phyloP scores from a whole-genome alignment of 2,797 vertebrate species.

The Poeciliopsis infans region DNA sequence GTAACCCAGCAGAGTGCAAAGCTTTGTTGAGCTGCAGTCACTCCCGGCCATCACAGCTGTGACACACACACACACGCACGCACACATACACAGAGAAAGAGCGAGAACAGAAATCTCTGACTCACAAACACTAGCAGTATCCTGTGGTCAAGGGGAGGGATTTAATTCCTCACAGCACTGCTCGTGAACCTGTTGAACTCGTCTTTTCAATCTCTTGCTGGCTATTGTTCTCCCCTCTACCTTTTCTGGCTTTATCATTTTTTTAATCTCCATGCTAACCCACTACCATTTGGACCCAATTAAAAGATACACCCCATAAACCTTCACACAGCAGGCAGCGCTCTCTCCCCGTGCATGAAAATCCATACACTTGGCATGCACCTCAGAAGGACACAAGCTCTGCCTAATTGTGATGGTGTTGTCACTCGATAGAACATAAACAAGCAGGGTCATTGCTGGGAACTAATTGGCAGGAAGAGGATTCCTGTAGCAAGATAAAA shows the following conservation, averaged over 20 bases:
- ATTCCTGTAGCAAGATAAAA: slow-evolving; percentile 71
- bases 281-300: slow-evolving; percentile 71
- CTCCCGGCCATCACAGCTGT: slow-evolving; percentile 81
- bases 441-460: slow-evolving; percentile 73
- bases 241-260: slow-evolving; percentile 54
- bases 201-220: slow-evolving; percentile 72
- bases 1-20: slow-evolving; percentile 76
- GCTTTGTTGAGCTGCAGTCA: slow-evolving; percentile 81
- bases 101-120: slow-evolving; percentile 74
- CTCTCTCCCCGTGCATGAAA: slow-evolving; percentile 63
- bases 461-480: slow-evolving; percentile 75
- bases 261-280: slow-evolving; percentile 52
- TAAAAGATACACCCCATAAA: slow-evolving; percentile 69
- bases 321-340: slow-evolving; percentile 48
- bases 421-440: slow-evolving; percentile 78
- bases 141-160: slow-evolving; percentile 84
- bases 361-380: slow-evolving; percentile 60
- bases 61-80: slow-evolving; percentile 48
- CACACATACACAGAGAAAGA: slow-evolving; percentile 47
- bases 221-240: slow-evolving; percentile 60
- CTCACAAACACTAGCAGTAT: slow-evolving; percentile 80
- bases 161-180: slow-evolving; percentile 73
- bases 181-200: slow-evolving; percentile 82
- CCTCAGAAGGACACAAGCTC: slow-evolving; percentile 50
- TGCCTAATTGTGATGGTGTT: slow-evolving; percentile 67